Evolutionary conservation across 1,140 invertebrate species (phyloP).

Genomic region (Rhynchophorus ferrugineus): DNA sequence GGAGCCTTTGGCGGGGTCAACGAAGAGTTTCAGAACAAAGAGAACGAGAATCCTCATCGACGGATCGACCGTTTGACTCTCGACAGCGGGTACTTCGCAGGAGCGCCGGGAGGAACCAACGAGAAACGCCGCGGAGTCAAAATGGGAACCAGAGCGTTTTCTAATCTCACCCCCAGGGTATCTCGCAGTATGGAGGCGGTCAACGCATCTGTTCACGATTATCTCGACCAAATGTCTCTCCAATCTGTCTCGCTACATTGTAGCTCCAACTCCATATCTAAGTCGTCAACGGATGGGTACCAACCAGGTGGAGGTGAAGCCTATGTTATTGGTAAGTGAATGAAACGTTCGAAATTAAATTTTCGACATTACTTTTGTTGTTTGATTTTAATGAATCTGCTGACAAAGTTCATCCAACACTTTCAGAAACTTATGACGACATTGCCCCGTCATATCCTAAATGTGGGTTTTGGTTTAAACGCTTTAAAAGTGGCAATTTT

Average conservation of each 20-base stretch:
- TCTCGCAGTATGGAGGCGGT: slow-evolving; percentile 41
- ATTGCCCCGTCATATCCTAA: no score
- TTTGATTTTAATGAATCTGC: no score
- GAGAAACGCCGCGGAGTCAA: slow-evolving; percentile 56
- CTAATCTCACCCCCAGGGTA: slow-evolving; percentile 34
- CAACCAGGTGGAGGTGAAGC: slow-evolving; percentile 24
- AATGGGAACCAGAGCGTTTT: slow-evolving; percentile 61
- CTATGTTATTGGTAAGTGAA: slow-evolving; percentile 35
- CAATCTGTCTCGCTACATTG: slow-evolving; percentile 35
- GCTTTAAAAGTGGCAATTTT: no score
- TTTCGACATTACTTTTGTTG: slow-evolving; percentile 1
- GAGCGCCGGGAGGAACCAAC: slow-evolving; percentile 27
- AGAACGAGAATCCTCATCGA: slow-evolving; percentile 57
- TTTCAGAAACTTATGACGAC: no score
- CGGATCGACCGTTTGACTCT: slow-evolving; percentile 13
- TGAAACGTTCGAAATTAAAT: not conserved
- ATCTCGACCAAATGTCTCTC: slow-evolving; percentile 35
- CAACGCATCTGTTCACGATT: slow-evolving; percentile 31
- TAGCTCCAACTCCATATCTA: slow-evolving; percentile 33
- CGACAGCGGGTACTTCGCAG: slow-evolving; percentile 41
- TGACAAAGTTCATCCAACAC: no score
- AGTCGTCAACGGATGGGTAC: slow-evolving; percentile 19
- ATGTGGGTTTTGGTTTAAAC: no score
- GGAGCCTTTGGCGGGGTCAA: slow-evolving; percentile 21
- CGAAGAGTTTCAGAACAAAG: slow-evolving; percentile 59